These are phyloP conservation scores for Caradrina clavipalpis DNA, from an alignment of 2,888 invertebrate species.

Conservation along the genomic window DNA sequence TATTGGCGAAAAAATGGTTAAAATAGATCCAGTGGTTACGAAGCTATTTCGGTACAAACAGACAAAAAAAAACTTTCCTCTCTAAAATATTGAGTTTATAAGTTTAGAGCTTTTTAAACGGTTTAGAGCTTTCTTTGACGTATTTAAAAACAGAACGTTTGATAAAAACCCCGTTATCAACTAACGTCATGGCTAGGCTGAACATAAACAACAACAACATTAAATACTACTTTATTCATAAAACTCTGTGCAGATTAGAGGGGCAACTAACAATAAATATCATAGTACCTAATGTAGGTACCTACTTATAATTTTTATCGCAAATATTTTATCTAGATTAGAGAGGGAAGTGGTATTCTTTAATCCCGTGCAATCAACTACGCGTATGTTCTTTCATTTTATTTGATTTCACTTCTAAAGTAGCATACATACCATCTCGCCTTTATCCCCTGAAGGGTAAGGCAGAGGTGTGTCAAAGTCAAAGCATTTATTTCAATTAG, in stretches of 20 bases:
- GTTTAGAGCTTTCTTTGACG: conserved; percentile 1
- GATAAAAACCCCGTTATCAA: conserved; percentile 8
- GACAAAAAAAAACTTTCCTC: too few relatives aligned
- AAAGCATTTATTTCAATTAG: too few relatives aligned
- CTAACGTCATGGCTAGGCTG: not conserved
- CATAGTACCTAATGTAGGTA: not conserved
- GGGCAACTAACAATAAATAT: conserved; percentile 4
- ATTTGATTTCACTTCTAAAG: not conserved
- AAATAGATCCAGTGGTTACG: too few relatives aligned
- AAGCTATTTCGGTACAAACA: too few relatives aligned
- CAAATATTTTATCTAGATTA: conserved; percentile 21
- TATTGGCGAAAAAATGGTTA: too few relatives aligned
- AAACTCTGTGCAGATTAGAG: not conserved
- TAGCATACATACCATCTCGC: too few relatives aligned
- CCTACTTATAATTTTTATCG: conserved; percentile 26
- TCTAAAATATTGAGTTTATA: too few relatives aligned
- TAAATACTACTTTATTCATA: conserved; percentile 9
- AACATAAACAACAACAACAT: conserved; percentile 3
- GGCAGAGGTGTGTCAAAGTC: too few relatives aligned
- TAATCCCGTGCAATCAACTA: conserved; percentile 29
- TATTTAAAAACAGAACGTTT: not conserved
- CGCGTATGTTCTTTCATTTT: conserved; percentile 6
- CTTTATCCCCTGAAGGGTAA: too few relatives aligned
- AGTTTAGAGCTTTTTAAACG: too few relatives aligned
- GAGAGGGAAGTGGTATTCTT: conserved; percentile 8